Conservation (phyloP, 2,888 invertebrate species). For the Cylloceria caligata region DNA sequence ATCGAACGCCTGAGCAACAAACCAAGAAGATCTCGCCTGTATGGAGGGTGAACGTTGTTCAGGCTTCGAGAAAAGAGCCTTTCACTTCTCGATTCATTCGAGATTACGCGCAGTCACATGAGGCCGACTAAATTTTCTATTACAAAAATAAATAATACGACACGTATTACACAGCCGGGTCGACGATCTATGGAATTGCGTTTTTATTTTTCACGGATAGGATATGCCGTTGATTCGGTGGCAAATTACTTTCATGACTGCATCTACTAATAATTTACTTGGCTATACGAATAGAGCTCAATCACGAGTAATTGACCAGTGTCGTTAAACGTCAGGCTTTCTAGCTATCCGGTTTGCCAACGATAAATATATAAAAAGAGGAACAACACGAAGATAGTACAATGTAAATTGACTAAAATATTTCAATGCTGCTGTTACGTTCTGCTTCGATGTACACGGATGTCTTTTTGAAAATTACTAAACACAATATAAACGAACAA, state of each 20-base stretch:
- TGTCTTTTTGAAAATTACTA: neutral
- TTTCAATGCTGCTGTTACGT: neutral
- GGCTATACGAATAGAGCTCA: neutral
- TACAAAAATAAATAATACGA: neutral
- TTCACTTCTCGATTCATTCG: slow-evolving; percentile 41
- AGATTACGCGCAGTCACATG: neutral
- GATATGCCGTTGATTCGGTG: slow-evolving; percentile 36
- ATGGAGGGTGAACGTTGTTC: slow-evolving; percentile 34
- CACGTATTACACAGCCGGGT: slow-evolving; percentile 17
- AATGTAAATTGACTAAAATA: slow-evolving; percentile 30
- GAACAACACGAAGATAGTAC: slow-evolving; percentile 2
- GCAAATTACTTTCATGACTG: slow-evolving; percentile 35
- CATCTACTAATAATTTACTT: slow-evolving; percentile 14
- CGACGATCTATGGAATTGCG: slow-evolving; percentile 54
- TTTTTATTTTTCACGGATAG: slow-evolving; percentile 49
- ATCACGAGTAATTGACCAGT: slow-evolving; percentile 39
- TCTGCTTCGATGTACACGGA: neutral
- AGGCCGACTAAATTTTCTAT: slow-evolving; percentile 24
- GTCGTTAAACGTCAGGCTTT: slow-evolving; percentile 69
- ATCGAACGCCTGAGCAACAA: slow-evolving; percentile 16
- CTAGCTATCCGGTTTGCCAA: slow-evolving; percentile 62
- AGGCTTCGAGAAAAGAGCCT: slow-evolving; percentile 57
- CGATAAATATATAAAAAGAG: slow-evolving; percentile 30
- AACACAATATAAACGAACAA: neutral
- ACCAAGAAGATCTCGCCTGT: slow-evolving; percentile 12